Evolutionary conservation across 2,113 vertebrate species (phyloP), one percentile per base, ranked within the genome.

Genomic region (Mus musculus): DNA sequence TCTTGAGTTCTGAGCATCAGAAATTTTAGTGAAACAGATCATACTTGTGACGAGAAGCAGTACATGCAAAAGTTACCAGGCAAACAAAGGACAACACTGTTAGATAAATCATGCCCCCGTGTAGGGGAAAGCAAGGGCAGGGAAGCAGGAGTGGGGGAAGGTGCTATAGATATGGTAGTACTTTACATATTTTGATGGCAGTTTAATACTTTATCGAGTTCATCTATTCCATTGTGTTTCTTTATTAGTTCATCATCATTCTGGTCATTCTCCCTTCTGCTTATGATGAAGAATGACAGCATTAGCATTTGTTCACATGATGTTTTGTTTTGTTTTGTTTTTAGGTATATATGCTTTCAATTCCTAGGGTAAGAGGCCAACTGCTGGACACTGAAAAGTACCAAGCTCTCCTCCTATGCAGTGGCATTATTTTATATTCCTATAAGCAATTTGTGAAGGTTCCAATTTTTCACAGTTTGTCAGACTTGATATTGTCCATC

Each of bases 381-480:
- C 33, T 88, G 7, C 33, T 65, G 28, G 28, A 39, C 59, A 91
- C 8, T 84, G 87, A 96, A 59, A 46, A 85, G 65, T 4, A 92
- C n/a, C 67, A 91, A 82, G 39, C 56, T 76, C 7, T 85, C 73
- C 95, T 87, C 33, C 69, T 92, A 73, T 39, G 49, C 30, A 93
- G 49, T 33, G 63, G 28, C 3, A 88, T 6, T 16, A 89, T 94
- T 95, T 91, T 65, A 89, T 12, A 81, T 77, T 86, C 22, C n/a
- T 22, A 95, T 42, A 17, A 91, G 14, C 36, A 90, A 59, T n/a
- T 63, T 54, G 76, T 49, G 24, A 95, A 9, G 4, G 28, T 78
- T 82, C 61, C 42, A 84, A 46, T 36, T 90, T 94, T 65, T 54
- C 36, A 16, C 16, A 80, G 89, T 39, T 36, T 93, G 65, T 33